Conservation (phyloP, 2,113 vertebrate species). For the Osmerus mordax region DNA sequence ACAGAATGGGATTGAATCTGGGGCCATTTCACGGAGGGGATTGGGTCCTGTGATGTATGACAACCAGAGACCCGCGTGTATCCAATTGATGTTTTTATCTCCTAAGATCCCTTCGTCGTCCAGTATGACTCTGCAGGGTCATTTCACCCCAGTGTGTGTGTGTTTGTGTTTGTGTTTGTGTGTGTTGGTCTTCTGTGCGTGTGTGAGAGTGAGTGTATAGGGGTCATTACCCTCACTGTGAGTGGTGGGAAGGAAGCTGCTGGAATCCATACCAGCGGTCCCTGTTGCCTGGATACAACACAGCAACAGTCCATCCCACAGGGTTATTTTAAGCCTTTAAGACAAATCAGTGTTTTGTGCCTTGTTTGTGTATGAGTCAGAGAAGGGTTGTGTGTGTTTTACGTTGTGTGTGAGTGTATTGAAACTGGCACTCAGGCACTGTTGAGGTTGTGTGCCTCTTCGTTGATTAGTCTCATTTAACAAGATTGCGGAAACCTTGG, state of each 20-base stretch:
- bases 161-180: not conserved
- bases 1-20: slow-evolving; percentile 24
- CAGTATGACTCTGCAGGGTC: slow-evolving; percentile 42
- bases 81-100: slow-evolving; percentile 48
- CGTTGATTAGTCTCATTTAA: too few species aligned
- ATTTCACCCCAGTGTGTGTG: slow-evolving; percentile 32
- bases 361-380: slow-evolving; percentile 17
- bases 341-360: slow-evolving; percentile 44
- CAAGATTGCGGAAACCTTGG: not conserved
- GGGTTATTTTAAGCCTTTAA: slow-evolving; percentile 70
- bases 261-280: slow-evolving; percentile 60
- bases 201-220: not conserved
- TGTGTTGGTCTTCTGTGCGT: not conserved
- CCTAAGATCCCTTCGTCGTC: slow-evolving; percentile 42
- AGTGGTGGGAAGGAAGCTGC: slow-evolving; percentile 54
- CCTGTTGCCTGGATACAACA: slow-evolving; percentile 72
- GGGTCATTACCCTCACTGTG: slow-evolving; percentile 59
- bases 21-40: slow-evolving; percentile 32
- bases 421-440: too few species aligned
- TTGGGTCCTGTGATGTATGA: slow-evolving; percentile 46
- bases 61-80: slow-evolving; percentile 25
- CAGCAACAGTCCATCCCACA: slow-evolving; percentile 47
- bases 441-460: too few species aligned
- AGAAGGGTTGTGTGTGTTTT: slow-evolving; percentile 8
- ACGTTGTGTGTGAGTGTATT: slow-evolving; percentile 4